Evolutionary conservation across 2,113 vertebrate genomes (phyloP), one percentile per base, ranked within the genome.

Genomic region (Salminus brasiliensis): DNA sequence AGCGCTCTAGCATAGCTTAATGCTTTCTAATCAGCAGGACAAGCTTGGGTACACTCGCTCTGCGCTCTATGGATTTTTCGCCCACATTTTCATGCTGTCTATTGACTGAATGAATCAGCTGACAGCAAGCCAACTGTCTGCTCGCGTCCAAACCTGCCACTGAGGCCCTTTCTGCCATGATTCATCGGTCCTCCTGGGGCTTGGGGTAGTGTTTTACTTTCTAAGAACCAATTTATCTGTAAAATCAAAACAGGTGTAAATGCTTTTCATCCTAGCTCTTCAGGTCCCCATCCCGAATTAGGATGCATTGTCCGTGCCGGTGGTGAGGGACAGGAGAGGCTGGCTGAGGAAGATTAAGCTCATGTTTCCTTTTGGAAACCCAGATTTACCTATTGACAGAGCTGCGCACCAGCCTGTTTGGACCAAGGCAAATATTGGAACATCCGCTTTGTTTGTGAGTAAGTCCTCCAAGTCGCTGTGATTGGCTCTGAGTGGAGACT

Each of bases 61-160:
- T 52, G 16, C 47, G 47, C 47, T 21, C 47, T 52, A 52, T 52
- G 21, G 47, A 52, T 67, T 74, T 18, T 60, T 68, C 27, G 53
- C 39, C 36, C 27, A 34, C 59, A 43, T 79, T 86, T 59, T 73
- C 81, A 81, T 74, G 75, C 78, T 62, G 36, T 30, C 66, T 53
- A 49, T 82, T 80, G 81, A 65, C 55, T 74, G 60, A 84, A 85
- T 81, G 45, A 71, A 74, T 23, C 69, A 23, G 67, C 82, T 18
- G 41, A 47, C 68, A 63, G 27, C 43, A 49, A 76, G 80, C 29
- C 43, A 52, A 74, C 18, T 66, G 25, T 71, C 34, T 43, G 32
- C 65, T 74, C 25, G 47, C 45, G 21, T 41, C 53, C 60, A 74
- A 57, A 34, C 59, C n/a, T 2, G 11, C 25, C n/a, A 15, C 43